Base-by-base conservation (phyloP, 2,888 invertebrate genomes). In the Zeuzera pyrina region DNA sequence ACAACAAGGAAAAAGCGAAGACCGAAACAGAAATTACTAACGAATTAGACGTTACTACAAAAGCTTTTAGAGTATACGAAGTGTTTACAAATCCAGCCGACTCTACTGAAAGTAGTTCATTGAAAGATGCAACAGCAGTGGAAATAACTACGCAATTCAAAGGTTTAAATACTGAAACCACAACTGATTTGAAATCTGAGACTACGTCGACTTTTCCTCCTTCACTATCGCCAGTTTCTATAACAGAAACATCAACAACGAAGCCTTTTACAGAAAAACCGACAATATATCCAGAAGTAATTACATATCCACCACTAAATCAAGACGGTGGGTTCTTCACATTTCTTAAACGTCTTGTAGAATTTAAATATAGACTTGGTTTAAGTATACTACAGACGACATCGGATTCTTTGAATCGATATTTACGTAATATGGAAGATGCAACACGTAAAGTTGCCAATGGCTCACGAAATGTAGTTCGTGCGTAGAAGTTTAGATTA, bases 291-390 rank as follows among this genome's bases (percentile, higher is more conserved):
- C 72, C 78, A 13, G 79, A 79, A 40, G 53, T 73, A 2, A 57
- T 71, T 12, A 79, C 79, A 0, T 81, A 81, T 36, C 81, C 81
- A 4, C 79, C 81, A 2, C 39, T 55, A 7, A 63, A 61, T 16
- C 60, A 72, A 8, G 67, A 61, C n/a, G 67, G 62, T 10, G 78
- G 86, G 1, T 66, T 91, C 34, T 76, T 89, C 31, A 83, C 85
- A 8, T 83, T 91, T 34, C 56, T 91, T 11, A 87, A 85, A 52
- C 86, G 87, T 43, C 64, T 91, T 22, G 84, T 91, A 2, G 89
- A 90, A 52, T 84, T 90, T 32, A 91, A 91, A 62, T 72, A 91
- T 15, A 84, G 86, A 48, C 62, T 91, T 27, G 91, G 91, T 0
- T 58, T 91, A 32, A 88, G 88, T 35, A 78, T 92, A 38, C 59